Conservation (phyloP, 2,888 invertebrate species). For the Amphipyra tragopoginis region DNA sequence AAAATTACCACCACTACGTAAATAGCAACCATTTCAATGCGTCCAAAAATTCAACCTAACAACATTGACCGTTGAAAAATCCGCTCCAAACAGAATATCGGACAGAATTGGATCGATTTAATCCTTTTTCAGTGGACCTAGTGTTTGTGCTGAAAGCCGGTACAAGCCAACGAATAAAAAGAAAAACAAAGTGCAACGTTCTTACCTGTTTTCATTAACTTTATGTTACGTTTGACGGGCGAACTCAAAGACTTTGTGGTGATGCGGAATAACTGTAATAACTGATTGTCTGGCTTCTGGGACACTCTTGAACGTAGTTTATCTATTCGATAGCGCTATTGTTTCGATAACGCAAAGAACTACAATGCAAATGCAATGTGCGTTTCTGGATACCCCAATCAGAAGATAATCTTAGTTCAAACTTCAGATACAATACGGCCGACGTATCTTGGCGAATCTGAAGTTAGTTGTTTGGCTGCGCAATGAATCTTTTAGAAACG, state of each 20-base stretch:
- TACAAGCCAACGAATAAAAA: constrained; percentile 52
- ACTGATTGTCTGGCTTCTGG: too few species aligned
- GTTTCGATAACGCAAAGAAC: too few species aligned
- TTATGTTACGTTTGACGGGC: constrained; percentile 18
- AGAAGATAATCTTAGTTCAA: too few species aligned
- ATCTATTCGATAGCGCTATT: too few species aligned
- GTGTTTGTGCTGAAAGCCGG: constrained; percentile 56
- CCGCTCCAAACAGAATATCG: constrained; percentile 47
- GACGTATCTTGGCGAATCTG: too few species aligned
- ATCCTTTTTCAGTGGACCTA: constrained; percentile 62
- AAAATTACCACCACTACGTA: constrained; percentile 14
- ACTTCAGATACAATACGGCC: too few species aligned
- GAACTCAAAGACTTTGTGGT: constrained; percentile 19
- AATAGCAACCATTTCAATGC: constrained; percentile 14
- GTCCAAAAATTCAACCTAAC: constrained; percentile 10
- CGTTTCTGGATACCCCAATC: too few species aligned
- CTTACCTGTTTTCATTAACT: constrained; percentile 43
- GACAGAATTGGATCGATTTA: constrained; percentile 64
- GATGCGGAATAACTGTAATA: too few species aligned
- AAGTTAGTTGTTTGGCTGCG: too few species aligned
- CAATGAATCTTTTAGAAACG: too few species aligned
- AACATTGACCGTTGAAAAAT: constrained; percentile 49
- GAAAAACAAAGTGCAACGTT: constrained; percentile 37
- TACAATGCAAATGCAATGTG: too few species aligned
- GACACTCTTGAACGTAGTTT: too few species aligned